Conservation (phyloP, 2,888 invertebrate species). For the Pollenia amentaria region DNA sequence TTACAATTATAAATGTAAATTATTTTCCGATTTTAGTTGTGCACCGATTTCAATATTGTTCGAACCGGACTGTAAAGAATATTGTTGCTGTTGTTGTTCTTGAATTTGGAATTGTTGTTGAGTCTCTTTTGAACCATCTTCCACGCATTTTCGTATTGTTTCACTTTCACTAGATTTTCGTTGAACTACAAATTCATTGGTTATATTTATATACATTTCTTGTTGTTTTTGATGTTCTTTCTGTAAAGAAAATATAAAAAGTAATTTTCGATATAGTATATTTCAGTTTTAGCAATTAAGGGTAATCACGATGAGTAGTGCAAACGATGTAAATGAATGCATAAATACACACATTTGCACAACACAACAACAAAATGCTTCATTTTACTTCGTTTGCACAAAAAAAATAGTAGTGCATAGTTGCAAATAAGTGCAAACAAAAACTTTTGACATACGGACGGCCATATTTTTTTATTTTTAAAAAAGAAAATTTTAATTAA, state of each 20-base stretch:
- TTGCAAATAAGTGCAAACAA: too few relatives aligned
- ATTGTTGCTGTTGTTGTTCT: constrained; percentile 15
- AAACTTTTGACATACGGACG: too few relatives aligned
- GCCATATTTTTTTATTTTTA: too few relatives aligned
- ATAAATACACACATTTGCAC: too few relatives aligned
- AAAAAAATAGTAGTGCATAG: too few relatives aligned
- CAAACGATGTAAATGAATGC: too few relatives aligned
- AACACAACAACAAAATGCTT: too few relatives aligned
- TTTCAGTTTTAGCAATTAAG: not conserved
- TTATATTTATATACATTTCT: constrained; percentile 82
- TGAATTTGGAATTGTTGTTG: constrained; percentile 26
- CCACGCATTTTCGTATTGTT: constrained; percentile 55
- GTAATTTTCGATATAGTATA: not conserved
- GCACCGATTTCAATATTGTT: constrained; percentile 17
- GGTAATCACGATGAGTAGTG: too few relatives aligned
- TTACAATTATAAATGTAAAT: constrained; percentile 56
- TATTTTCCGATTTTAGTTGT: constrained; percentile 44
- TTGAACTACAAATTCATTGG: constrained; percentile 82
- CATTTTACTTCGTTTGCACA: too few relatives aligned
- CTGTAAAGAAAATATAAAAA: constrained; percentile 74
- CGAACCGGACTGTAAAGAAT: not conserved
- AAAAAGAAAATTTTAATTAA: too few relatives aligned
- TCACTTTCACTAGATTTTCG: constrained; percentile 77
- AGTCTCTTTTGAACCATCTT: constrained; percentile 29
- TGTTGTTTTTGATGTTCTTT: constrained; percentile 84